phyloP scores from a whole-genome alignment of 2,113 vertebrate species.

The Nannospalax galili region DNA sequence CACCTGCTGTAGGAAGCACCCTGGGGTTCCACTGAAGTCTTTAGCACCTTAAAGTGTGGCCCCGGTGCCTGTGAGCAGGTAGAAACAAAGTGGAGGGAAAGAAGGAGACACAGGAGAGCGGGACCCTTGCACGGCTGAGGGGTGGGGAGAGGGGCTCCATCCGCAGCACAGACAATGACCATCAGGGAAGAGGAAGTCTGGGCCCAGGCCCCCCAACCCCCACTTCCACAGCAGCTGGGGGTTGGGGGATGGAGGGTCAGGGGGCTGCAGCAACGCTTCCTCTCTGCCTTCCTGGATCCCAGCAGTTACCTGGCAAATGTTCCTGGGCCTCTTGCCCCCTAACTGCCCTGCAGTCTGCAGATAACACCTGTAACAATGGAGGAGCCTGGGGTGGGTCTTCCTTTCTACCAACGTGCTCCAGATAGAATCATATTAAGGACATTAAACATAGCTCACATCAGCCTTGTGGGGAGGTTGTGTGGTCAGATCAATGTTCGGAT shows the following conservation, averaged over 20 bases:
- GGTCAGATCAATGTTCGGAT: not conserved
- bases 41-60: too few relatives aligned
- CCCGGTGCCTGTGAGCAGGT: not conserved
- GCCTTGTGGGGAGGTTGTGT: accelerated
- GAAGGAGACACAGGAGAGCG: too few relatives aligned
- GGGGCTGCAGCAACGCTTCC: not conserved
- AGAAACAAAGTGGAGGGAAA: not conserved
- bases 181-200: not conserved
- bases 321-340: not conserved
- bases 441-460: not conserved
- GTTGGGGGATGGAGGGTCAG: not conserved
- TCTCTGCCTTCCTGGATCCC: constrained; percentile 36
- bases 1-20: not conserved
- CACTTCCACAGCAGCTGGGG: not conserved
- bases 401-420: not conserved
- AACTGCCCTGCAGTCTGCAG: not conserved
- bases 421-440: too few relatives aligned
- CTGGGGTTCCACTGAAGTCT: accelerated
- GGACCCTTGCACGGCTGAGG: not conserved
- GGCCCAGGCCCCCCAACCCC: not conserved
- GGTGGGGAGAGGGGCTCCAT: not conserved
- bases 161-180: not conserved
- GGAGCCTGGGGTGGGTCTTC: not conserved
- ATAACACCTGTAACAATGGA: constrained; percentile 4
- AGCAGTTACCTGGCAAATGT: constrained; percentile 3